These are phyloP conservation scores for Batillaria attramentaria DNA, from an alignment of 1,140 invertebrate genomes.

Conservation along the genomic window DNA sequence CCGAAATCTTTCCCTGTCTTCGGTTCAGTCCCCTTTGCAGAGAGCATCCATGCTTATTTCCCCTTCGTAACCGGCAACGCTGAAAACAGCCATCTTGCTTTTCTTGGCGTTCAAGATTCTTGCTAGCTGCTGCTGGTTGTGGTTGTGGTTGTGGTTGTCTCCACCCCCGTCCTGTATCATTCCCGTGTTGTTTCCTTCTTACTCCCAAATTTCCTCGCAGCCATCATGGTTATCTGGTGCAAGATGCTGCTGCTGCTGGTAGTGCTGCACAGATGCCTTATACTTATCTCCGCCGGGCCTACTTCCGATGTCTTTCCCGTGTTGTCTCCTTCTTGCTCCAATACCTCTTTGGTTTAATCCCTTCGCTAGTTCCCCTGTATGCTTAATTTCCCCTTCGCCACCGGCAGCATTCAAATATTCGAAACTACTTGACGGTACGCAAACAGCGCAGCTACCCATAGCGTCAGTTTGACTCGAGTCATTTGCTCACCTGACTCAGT, in stretches of 20 bases:
- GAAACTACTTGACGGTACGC: not conserved
- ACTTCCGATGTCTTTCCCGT: not conserved
- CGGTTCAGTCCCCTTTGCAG: not conserved
- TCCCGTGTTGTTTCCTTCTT: not conserved
- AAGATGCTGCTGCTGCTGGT: no score
- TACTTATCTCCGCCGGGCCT: no score
- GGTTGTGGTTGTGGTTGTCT: no score
- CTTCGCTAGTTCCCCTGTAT: no score
- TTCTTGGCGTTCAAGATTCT: no score
- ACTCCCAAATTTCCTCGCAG: not conserved
- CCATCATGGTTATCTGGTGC: not conserved
- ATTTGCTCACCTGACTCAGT: not conserved
- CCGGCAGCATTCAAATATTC: not conserved
- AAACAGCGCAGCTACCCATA: not conserved
- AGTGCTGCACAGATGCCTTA: no score
- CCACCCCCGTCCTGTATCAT: not conserved
- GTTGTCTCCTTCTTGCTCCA: not conserved
- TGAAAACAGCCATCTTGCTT: no score
- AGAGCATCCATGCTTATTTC: no score
- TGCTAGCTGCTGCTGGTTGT: no score
- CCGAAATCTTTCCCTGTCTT: not conserved
- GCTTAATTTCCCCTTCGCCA: no score
- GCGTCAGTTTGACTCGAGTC: not conserved
- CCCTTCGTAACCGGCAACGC: no score
- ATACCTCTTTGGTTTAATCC: no score